Percentiles rank a stretch among this genome's conserved stretches.
Evolutionary conservation across 2,797 vertebrate genomes (phyloP).

Genomic region (Ctenochaetus hawaiiensis): DNA sequence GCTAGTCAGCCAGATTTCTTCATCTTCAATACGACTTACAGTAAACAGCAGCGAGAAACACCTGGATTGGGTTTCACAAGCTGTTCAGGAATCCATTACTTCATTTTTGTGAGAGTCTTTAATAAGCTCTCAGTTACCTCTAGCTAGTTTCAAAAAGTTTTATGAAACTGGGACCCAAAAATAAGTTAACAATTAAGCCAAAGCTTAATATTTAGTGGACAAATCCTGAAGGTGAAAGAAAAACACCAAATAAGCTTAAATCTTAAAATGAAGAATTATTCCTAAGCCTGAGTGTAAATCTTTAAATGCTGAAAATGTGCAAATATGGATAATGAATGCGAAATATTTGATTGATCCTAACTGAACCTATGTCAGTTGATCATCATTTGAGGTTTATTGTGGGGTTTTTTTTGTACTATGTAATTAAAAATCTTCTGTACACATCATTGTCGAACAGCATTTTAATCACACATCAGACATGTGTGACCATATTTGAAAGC

Average conservation of each 20-base stretch:
- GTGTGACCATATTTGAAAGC: no score
- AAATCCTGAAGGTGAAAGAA: neutral
- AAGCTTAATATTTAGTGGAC: neutral
- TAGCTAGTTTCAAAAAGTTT: neutral
- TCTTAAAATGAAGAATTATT: no score
- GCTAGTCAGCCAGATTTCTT: constrained; percentile 24
- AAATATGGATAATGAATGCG: neutral
- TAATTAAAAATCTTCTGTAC: no score
- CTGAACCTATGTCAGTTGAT: neutral
- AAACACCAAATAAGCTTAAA: no score
- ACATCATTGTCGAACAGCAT: no score
- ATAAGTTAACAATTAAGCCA: neutral
- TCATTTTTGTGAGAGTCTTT: neutral
- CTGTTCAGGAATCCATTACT: constrained; percentile 6
- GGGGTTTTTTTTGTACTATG: no score
- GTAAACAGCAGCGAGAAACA: constrained; percentile 43
- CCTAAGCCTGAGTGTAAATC: no score
- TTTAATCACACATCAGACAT: no score
- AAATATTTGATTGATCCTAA: neutral
- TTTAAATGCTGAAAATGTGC: neutral
- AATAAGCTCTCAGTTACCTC: neutral
- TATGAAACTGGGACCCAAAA: neutral
- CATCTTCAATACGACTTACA: constrained; percentile 29
- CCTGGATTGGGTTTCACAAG: constrained; percentile 33
- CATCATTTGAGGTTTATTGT: neutral